Base-by-base conservation (phyloP, 2,797 vertebrate species). In the Erpetoichthys calabaricus region DNA sequence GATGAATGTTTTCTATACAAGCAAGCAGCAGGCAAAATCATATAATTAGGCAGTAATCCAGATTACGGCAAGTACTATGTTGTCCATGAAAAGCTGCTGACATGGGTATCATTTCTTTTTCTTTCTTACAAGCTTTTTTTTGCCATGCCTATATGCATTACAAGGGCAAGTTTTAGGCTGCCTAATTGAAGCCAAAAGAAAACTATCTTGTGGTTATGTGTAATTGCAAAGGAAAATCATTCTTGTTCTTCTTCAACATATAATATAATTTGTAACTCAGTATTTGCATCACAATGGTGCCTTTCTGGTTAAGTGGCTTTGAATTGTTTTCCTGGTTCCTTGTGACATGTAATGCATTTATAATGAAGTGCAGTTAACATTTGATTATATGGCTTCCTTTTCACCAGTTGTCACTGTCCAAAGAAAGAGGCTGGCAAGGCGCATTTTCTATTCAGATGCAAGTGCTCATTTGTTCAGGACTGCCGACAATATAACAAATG, bases 331-430 rank as follows among this genome's bases (percentile, higher is more conserved):
- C 5, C 9, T 42, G 10, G 53, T 41, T 54, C 41, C 53, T 54
- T 5, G 9, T 54, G 42, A 54, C 53, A 54, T 43, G 53, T 54
- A 54, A 54, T 54, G 53, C 53, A 54, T 54, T 54, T 54, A 43
- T 54, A 54, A 54, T 54, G 41, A 54, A 41, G 53, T 6, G 7
- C 6, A 8, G 42, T 6, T 53, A 54, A 41, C 53, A 54, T 42
- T 42, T 54, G 41, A 54, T 42, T 42, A 42, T 54, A 42, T 43
- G 44, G 53, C 53, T 54, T 42, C 5, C 41, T 41, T 54, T 25
- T 54, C 41, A 42, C 53, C 41, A 25, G 5, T 51, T 51, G n/a
- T 25, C 5, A 5, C 8, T 5, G 9, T 25, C 50, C 5, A 51
- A 54, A 43, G 41, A 41, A 42, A 54, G 53, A 51, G 50, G n/a